Evolutionary conservation across 2,888 invertebrate genomes (phyloP), one percentile per base, ranked within the genome.

Genomic region (Drosophila merina): DNA sequence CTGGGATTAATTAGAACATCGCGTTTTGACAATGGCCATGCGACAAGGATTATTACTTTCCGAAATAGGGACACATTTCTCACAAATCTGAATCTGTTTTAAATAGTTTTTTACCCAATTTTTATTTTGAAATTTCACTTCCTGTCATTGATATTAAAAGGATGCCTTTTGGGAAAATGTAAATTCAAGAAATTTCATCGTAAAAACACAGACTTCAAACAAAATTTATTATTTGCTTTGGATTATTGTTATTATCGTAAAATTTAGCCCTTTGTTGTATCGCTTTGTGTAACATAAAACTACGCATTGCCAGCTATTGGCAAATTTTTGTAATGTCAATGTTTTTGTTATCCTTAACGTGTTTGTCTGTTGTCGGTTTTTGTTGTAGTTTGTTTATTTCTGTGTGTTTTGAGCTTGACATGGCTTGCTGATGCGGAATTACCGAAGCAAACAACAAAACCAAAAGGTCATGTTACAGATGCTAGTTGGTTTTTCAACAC

Each of bases 361-460:
- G 40, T 47, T 33, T 30, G 28, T 44, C 26, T 57, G 33, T 36
- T 14, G 36, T 36, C 36, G 55, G 28, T 12, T 58, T 36, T 42
- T 38, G 38, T 44, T 25, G 20, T 25, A 25, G 33, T 54, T 50
- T 52, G 25, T 52, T 9, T 52, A 33, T 51, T n/a, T 58, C 33
- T 55, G 30, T 67, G 59, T 48, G 45, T 42, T 60, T 62, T n/a
- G 14, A 57, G 59, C 57, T 72, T 74, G 80, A 77, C 75, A 83
- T 77, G 80, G 47, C 64, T 56, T 75, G 31, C 71, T 86, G 71
- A 48, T 75, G 75, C 68, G 70, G 72, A 66, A 48, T 73, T 51
- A 55, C 44, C 67, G 54, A 72, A 45, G 69, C 58, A 82, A 82
- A 79, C 71, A 79, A 57, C 72, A 68, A 73, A 63, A 70, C 48